Evolutionary conservation across 2,888 invertebrate species (phyloP).

Genomic region (Chloroclystis v-ata): DNA sequence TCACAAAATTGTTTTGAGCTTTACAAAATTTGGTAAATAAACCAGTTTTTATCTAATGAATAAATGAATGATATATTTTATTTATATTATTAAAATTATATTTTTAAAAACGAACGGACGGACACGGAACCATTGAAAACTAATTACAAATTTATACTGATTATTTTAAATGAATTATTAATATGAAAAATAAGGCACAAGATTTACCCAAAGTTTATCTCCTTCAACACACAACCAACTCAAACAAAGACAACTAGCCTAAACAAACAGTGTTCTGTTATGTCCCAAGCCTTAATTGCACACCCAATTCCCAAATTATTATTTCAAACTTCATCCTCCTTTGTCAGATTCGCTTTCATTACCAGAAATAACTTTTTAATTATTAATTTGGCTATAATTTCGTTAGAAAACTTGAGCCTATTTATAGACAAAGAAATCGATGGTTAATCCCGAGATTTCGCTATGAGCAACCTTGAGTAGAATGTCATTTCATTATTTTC

Average conservation of each 20-base stretch:
- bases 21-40: too few species aligned
- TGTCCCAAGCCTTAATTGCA: slow-evolving; percentile 26
- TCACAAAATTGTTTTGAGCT: too few species aligned
- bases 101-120: too few species aligned
- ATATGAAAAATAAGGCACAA: slow-evolving; percentile 19
- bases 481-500: slow-evolving; percentile 12
- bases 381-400: slow-evolving; percentile 20
- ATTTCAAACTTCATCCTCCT: slow-evolving; percentile 24
- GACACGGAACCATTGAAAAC: too few species aligned
- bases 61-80: too few species aligned
- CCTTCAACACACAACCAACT: slow-evolving; percentile 22
- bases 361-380: slow-evolving; percentile 23
- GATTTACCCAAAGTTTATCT: slow-evolving; percentile 27
- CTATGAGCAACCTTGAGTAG: slow-evolving; percentile 14
- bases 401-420: slow-evolving; percentile 11
- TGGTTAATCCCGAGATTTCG: slow-evolving; percentile 9
- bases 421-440: slow-evolving; percentile 20
- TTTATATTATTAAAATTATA: too few species aligned
- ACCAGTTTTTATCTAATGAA: too few species aligned
- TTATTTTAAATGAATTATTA: too few species aligned
- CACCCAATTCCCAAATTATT: slow-evolving; percentile 29
- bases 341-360: slow-evolving; percentile 24
- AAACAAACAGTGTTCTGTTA: slow-evolving; percentile 22
- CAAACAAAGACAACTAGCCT: slow-evolving; percentile 29
- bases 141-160: too few species aligned